Base-by-base conservation (phyloP, 2,888 invertebrate genomes). In the Adineta ricciae region DNA sequence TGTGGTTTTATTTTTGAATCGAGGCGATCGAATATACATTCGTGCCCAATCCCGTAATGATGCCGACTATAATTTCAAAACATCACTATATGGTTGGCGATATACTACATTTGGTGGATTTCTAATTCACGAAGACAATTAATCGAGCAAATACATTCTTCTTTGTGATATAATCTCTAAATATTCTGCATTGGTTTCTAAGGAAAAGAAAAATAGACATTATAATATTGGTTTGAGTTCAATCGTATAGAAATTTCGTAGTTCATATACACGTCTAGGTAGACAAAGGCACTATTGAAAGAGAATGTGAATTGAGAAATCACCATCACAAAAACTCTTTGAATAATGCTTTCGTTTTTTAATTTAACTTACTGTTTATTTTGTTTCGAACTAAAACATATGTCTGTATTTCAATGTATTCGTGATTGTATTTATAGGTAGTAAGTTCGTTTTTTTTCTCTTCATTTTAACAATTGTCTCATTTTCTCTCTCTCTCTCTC, bases 251-350 rank as follows among this genome's bases (percentile, higher is more conserved):
- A 46, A 46, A n/a, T n/a, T 46, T 46, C 11, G 46, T 46, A 46
- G 46, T 46, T 46, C 46, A 46, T 46, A 46, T 46, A 46, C 46
- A 46, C 46, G 11, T 46, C 46, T 46, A 32, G 3, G 32, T 64
- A 16, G 78, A 78, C 78, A 41, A 78, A 78, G 78, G 78, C 78
- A 78, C 78, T 78, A 78, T 78, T 78, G 78, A 78, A 78, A 78
- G 78, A 78, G 78, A 78, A 78, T 78, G 78, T 78, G 78, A 78
- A 78, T 41, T 78, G 11, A 41, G 14, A 21, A n/a, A 41, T 9
- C 78, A 38, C 38, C 19, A 78, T 78, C 78, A 78, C 78, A 78
- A 78, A 78, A 41, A 41, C 78, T 41, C 78, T 41, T 78, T 78
- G n/a, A 78, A 78, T 78, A 78, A 78, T 78, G 78, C 78, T 78